Conservation (phyloP, 2,797 vertebrate genomes). For the Lophotriccus pileatus region DNA sequence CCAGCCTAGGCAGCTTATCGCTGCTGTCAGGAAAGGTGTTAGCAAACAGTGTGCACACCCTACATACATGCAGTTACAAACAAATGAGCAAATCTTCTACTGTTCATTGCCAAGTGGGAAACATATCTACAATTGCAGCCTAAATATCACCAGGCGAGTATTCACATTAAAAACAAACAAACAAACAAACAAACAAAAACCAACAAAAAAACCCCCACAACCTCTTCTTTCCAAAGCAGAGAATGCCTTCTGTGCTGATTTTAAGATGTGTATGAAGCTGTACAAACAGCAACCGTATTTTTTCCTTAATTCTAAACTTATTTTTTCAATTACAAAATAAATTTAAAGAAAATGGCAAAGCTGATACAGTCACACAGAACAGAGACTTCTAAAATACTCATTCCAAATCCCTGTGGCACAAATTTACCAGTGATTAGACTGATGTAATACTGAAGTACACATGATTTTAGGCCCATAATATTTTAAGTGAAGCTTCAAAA, state of each 20-base stretch:
- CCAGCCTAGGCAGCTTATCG: not conserved
- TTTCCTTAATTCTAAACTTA: not conserved
- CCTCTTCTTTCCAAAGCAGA: not conserved
- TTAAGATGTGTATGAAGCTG: not conserved
- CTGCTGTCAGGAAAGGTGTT: conserved; percentile 28
- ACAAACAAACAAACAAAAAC: not conserved
- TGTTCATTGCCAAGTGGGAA: not conserved
- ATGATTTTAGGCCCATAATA: not conserved
- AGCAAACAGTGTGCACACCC: conserved; percentile 22
- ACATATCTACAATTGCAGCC: not conserved
- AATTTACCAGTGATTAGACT: not conserved
- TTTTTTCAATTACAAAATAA: not conserved
- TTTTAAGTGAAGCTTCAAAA: not conserved
- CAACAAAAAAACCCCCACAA: not conserved
- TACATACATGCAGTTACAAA: not conserved
- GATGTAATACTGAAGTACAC: not conserved
- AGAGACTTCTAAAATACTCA: not conserved
- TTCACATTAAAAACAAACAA: not conserved
- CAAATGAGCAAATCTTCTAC: not conserved
- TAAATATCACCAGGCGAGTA: not conserved
- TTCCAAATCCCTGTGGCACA: not conserved
- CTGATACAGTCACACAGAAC: not conserved
- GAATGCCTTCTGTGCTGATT: not conserved
- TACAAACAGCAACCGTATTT: not conserved
- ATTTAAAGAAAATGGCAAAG: not conserved